phyloP scores from a whole-genome alignment of 2,113 vertebrate genomes.

The Mesitornis unicolor region DNA sequence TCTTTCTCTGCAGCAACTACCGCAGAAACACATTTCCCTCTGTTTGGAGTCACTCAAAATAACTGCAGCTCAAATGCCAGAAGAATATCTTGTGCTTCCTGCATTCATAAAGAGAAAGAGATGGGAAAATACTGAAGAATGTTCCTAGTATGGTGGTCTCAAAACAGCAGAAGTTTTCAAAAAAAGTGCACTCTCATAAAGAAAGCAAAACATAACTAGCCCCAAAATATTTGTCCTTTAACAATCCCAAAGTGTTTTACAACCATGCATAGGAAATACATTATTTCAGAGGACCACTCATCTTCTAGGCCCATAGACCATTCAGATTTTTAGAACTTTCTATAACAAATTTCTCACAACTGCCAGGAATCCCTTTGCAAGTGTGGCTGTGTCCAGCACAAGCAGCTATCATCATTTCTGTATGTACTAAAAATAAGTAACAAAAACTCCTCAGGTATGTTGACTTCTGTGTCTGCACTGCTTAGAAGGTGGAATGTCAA shows the following conservation, averaged over 20 bases:
- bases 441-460: not conserved
- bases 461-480: not conserved
- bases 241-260: not conserved
- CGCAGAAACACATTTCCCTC: conserved; percentile 62
- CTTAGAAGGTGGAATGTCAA: not conserved
- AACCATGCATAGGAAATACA: not conserved
- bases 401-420: not conserved
- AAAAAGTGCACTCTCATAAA: not conserved
- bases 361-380: not conserved
- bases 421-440: not conserved
- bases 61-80: conserved; percentile 52
- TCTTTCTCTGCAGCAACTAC: conserved; percentile 47
- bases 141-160: conserved; percentile 18
- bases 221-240: conserved; percentile 11
- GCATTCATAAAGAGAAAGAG: conserved; percentile 18
- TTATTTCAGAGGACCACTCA: not conserved
- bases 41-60: conserved; percentile 53
- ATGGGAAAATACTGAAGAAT: conserved; percentile 24
- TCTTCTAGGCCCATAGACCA: not conserved
- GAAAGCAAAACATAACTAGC: not conserved
- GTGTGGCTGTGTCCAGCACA: not conserved
- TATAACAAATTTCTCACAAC: not conserved
- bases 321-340: not conserved
- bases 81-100: conserved; percentile 44
- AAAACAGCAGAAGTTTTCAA: not conserved